Evolutionary conservation across 2,888 invertebrate species (phyloP), one percentile per base, ranked within the genome.

Genomic region (Drosophila subquinaria): DNA sequence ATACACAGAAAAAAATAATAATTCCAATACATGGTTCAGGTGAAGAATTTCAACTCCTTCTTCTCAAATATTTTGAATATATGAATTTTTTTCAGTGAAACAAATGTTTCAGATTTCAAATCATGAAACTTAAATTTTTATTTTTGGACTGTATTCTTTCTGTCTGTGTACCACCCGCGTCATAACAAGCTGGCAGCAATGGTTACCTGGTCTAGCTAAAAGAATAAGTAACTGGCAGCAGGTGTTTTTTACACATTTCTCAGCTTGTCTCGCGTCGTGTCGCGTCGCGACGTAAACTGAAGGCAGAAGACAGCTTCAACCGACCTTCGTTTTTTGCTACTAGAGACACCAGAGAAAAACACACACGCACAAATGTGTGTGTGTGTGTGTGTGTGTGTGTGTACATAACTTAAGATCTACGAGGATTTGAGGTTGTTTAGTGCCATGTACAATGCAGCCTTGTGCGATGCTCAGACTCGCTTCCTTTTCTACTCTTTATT

Each of bases 401-500:
- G 75, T 70, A 81, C 71, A 84, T 90, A 90, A 86, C 85, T 89
- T 87, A 88, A 90, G 86, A 90, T 86, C 89, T 86, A 88, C 79
- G 86, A 86, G 88, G 86, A 90, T 90, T 86, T 81, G 68, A 90
- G 88, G 77, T 90, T 86, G 90, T 89, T 90, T 90, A 90, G 86
- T 81, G 73, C 88, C 84, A 74, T 83, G 90, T 90, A 85, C 81
- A 80, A 67, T 71, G 80, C 79, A 57, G 75, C 36, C 64, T 65
- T 66, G 57, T 64, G 68, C 68, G 62, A 51, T 70, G 53, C 66
- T 66, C 62, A 56, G 65, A 67, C 72, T 70, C 51, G 50, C 53
- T 68, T 63, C 33, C 36, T 66, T 50, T 53, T 52, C 43, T 43
- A 10, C 36, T 27, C n/a, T 43, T 45, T 3, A 1, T 3, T 55